Evolutionary conservation across 1,140 invertebrate genomes (phyloP).

Genomic region (Drosophila bocki): DNA sequence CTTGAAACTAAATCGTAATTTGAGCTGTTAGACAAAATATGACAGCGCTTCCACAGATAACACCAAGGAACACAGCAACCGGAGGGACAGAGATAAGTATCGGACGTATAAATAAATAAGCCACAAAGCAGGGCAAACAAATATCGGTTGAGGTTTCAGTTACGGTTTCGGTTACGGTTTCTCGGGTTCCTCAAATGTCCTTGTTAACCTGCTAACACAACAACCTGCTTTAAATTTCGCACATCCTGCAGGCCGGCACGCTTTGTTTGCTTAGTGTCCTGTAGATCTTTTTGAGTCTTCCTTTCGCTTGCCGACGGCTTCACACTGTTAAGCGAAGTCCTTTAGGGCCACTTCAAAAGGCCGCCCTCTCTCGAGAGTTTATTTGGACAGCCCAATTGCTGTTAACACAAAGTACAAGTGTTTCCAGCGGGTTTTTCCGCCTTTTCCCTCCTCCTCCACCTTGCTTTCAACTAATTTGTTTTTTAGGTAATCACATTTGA

Average conservation of each 20-base stretch:
- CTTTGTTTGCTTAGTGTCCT: slow-evolving; percentile 59
- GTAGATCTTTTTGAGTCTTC: neutral
- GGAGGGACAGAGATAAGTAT: slow-evolving; percentile 60
- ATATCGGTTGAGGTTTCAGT: slow-evolving; percentile 17
- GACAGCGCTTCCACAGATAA: slow-evolving; percentile 69
- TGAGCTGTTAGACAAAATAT: slow-evolving; percentile 82
- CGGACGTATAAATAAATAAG: slow-evolving; percentile 63
- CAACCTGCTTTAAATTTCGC: slow-evolving; percentile 69
- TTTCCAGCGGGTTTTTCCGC: slow-evolving; percentile 21
- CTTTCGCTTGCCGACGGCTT: slow-evolving; percentile 34
- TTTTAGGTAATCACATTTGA: slow-evolving; percentile 61
- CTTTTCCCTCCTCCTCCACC: neutral
- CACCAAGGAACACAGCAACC: slow-evolving; percentile 7
- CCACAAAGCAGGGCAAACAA: slow-evolving; percentile 38
- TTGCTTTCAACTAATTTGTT: slow-evolving; percentile 48
- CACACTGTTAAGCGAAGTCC: slow-evolving; percentile 52
- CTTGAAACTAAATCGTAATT: slow-evolving; percentile 82
- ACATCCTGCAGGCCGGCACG: slow-evolving; percentile 61
- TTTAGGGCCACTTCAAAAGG: slow-evolving; percentile 51
- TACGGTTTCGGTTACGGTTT: neutral
- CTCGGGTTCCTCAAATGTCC: slow-evolving; percentile 18
- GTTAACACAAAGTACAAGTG: slow-evolving; percentile 45
- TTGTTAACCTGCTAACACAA: slow-evolving; percentile 16
- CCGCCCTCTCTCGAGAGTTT: slow-evolving; percentile 21
- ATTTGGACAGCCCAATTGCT: slow-evolving; percentile 29